Evolutionary conservation across 2,888 invertebrate species (phyloP).

Genomic region (Melieria crassipennis): DNA sequence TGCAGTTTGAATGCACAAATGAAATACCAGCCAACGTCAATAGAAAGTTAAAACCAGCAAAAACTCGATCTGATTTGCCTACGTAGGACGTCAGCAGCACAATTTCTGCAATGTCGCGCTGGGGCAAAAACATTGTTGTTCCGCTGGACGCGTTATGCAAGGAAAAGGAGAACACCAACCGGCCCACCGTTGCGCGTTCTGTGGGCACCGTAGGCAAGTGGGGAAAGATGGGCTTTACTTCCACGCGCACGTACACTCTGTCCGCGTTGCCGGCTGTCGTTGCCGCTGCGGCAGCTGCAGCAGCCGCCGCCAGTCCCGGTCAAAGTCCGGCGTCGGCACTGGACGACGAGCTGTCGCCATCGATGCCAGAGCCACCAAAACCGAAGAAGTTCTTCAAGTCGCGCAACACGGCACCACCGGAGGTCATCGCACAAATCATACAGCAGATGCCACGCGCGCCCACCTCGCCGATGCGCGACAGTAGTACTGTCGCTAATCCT

Average conservation of each 20-base stretch:
- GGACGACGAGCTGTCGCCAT: slow-evolving; percentile 59
- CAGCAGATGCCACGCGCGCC: slow-evolving; percentile 59
- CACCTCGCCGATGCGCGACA: slow-evolving; percentile 60
- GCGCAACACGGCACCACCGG: slow-evolving; percentile 74
- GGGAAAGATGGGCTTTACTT: slow-evolving; percentile 94
- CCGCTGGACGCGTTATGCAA: slow-evolving; percentile 74
- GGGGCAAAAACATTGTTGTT: slow-evolving; percentile 74
- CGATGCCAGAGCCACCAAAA: slow-evolving; percentile 70
- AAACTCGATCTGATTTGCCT: slow-evolving; percentile 25
- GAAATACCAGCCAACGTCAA: slow-evolving; percentile 1
- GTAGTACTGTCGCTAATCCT: slow-evolving; percentile 32
- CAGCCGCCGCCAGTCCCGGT: slow-evolving; percentile 49
- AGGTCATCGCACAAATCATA: slow-evolving; percentile 63
- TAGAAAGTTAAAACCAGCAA: slow-evolving; percentile 21
- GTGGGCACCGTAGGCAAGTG: slow-evolving; percentile 93
- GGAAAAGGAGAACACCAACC: slow-evolving; percentile 82
- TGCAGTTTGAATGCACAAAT: slow-evolving; percentile 20
- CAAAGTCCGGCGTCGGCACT: slow-evolving; percentile 53
- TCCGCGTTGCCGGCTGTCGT: slow-evolving; percentile 57
- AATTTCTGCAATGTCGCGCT: slow-evolving; percentile 69
- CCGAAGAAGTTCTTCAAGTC: slow-evolving; percentile 93
- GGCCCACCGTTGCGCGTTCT: slow-evolving; percentile 87
- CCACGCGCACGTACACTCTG: slow-evolving; percentile 74
- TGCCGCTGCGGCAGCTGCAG: slow-evolving; percentile 46
- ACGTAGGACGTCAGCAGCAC: slow-evolving; percentile 8